Evolutionary conservation across 1,140 invertebrate species (phyloP).

Genomic region (Neomicropteryx cornuta): DNA sequence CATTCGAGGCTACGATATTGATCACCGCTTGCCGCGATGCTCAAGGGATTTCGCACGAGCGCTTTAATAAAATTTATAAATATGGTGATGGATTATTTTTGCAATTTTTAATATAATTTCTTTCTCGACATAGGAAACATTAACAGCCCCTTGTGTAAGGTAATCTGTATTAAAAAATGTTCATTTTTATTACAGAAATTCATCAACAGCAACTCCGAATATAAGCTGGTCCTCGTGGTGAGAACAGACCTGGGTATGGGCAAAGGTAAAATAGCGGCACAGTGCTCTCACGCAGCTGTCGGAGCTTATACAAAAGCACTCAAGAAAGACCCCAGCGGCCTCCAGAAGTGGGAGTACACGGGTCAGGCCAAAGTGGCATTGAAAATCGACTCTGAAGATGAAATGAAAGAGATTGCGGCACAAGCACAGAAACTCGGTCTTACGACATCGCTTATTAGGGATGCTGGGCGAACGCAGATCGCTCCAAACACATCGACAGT

Average conservation of each 20-base stretch:
- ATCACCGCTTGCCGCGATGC: no score
- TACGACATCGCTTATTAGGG: slow-evolving; percentile 61
- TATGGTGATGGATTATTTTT: no score
- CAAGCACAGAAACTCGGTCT: slow-evolving; percentile 58
- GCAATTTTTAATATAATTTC: no score
- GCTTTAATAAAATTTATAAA: no score
- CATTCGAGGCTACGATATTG: no score
- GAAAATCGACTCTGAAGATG: slow-evolving; percentile 57
- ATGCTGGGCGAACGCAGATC: slow-evolving; percentile 88
- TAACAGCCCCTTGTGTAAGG: no score
- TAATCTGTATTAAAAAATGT: no score
- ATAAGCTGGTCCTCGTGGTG: slow-evolving; percentile 78
- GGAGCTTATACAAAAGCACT: slow-evolving; percentile 62
- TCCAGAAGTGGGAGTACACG: slow-evolving; percentile 62
- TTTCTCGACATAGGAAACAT: no score
- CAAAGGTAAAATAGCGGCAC: slow-evolving; percentile 88
- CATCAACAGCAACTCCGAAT: slow-evolving; percentile 44
- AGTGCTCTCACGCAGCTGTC: slow-evolving; percentile 84
- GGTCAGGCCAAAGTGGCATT: slow-evolving; percentile 80
- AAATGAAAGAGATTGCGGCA: slow-evolving; percentile 50
- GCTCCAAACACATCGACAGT: slow-evolving; percentile 77
- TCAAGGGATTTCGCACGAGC: no score
- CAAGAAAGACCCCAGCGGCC: slow-evolving; percentile 44
- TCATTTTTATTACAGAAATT: no score
- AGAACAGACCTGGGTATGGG: slow-evolving; percentile 87